Percentiles rank a stretch among this genome's conserved stretches.
These are phyloP conservation scores for Phyllotis vaccarum DNA, from an alignment of 2,797 vertebrate species.

Conservation along the genomic window DNA sequence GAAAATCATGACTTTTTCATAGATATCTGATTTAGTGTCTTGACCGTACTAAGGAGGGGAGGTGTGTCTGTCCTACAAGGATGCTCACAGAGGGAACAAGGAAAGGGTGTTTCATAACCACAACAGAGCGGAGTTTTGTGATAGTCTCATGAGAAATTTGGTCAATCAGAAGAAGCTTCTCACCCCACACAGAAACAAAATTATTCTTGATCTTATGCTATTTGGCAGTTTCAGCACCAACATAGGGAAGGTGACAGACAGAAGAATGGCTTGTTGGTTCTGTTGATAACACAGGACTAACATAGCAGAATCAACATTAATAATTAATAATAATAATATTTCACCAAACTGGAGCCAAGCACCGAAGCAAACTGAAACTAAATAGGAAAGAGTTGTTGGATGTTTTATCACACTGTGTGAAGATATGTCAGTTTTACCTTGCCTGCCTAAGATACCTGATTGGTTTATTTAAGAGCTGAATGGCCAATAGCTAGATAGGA, in stretches of 20 bases:
- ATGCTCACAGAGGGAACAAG: neutral
- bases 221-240: constrained; percentile 42
- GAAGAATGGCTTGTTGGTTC: neutral
- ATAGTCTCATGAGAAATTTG: neutral
- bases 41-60: neutral
- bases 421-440: neutral
- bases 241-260: neutral
- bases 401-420: neutral
- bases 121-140: neutral
- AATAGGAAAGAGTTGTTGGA: neutral
- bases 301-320: neutral
- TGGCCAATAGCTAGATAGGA: neutral
- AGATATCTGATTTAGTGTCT: neutral
- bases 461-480: neutral
- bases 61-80: neutral
- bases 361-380: neutral
- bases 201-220: neutral
- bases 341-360: neutral
- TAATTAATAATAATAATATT: neutral
- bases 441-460: neutral
- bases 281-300: neutral
- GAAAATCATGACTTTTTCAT: neutral
- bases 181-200: neutral
- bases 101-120: neutral
- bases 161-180: neutral